Base-by-base conservation (phyloP, 2,797 vertebrate genomes). In the Lates japonicus region DNA sequence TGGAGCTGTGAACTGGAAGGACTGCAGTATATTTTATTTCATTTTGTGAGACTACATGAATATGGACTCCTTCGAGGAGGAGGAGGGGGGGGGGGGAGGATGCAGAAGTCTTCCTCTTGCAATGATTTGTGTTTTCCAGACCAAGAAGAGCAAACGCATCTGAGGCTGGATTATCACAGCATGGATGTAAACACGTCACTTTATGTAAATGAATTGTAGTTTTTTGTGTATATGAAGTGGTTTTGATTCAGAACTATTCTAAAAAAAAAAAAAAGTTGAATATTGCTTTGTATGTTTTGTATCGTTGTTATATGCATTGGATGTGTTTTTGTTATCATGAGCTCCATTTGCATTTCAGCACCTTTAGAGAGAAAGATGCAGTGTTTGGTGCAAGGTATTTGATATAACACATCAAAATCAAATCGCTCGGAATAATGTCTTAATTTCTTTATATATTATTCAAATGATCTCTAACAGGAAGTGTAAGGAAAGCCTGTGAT, bases 201-300 rank as follows among this genome's bases (percentile, higher is more conserved):
- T 93, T 89, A 88, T 90, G 76, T 87, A 89, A 85, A 90, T 69
- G 5, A 71, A 71, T 62, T 73, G 33, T 74, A 35, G 19, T 69
- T 57, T 76, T 42, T 80, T 29, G 59, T 88, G 70, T 75, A 64
- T 42, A 57, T 61, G 35, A 72, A 29, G 65, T 87, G 62, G 16
- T 81, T 88, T 80, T 35, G 35, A 82, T 71, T 78, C 60, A 62
- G 16, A 81, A 66, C n/a, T 76, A 57, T 73, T 81, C 2, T 29
- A 29, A 25, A 67, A 67, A 25, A 74, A 68, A 60, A 64, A 75
- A 64, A 74, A 70, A 57, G 5, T 29, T 73, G 0, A 80, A 76
- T 81, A 80, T 29, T 86, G 80, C 83, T 93, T 91, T 92, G 48
- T 90, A 88, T 90, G 90, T 90, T 90, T 91, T 92, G 87, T 91